phyloP scores from a whole-genome alignment of 2,888 invertebrate species.

The Myathropa florea region DNA sequence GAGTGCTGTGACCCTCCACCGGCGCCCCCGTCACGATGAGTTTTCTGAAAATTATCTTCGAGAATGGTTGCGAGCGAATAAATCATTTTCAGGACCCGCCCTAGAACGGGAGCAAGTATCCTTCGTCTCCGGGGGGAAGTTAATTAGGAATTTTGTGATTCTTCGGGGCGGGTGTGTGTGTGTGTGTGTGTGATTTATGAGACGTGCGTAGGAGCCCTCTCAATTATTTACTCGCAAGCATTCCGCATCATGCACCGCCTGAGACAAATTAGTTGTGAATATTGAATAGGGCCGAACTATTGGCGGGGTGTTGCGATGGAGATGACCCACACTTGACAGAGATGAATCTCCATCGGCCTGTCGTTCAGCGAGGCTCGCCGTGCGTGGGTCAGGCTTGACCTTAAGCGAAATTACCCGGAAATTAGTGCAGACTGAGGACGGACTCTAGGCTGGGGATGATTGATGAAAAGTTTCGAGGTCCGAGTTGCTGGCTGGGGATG shows the following conservation, averaged over 20 bases:
- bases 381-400: neutral
- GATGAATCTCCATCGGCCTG: too few relatives aligned
- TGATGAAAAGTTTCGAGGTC: slow-evolving; percentile 12
- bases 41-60: slow-evolving; percentile 21
- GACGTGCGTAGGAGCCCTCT: slow-evolving; percentile 1
- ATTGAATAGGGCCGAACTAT: neutral
- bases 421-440: neutral
- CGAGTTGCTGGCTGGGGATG: neutral
- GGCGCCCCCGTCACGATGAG: neutral
- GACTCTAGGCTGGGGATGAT: neutral
- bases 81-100: slow-evolving; percentile 37
- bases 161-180: neutral
- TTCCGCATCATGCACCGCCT: slow-evolving; percentile 1
- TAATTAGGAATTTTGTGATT: slow-evolving; percentile 55
- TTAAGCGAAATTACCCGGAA: neutral
- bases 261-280: slow-evolving; percentile 51
- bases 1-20: neutral
- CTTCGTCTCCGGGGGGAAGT: neutral
- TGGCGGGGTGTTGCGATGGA: neutral
- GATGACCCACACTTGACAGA: neutral
- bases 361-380: too few relatives aligned
- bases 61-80: slow-evolving; percentile 26
- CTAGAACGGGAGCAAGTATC: neutral
- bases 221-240: slow-evolving; percentile 19
- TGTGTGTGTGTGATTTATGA: slow-evolving; percentile 40